Conservation (phyloP, 2,888 invertebrate species). For the Cosmia pyralina region DNA sequence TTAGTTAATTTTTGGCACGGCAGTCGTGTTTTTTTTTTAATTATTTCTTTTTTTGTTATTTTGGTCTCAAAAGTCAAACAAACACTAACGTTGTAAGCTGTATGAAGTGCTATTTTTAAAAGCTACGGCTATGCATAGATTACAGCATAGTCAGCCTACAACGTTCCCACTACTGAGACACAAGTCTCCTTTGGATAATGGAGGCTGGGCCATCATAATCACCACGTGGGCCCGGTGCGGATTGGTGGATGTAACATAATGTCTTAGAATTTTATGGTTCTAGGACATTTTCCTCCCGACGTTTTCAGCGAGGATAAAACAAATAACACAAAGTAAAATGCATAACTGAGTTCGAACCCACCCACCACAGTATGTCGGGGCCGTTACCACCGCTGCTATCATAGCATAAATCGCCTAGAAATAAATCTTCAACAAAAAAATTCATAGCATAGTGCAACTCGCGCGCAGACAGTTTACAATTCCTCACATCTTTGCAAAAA, state of each 20-base stretch:
- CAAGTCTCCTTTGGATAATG: background rate
- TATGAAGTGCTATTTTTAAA: background rate
- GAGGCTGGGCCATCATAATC: background rate
- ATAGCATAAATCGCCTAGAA: background rate
- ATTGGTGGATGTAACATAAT: background rate
- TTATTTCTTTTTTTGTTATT: too few species aligned
- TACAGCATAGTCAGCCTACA: background rate
- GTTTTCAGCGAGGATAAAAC: background rate
- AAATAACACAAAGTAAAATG: background rate
- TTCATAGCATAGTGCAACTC: background rate
- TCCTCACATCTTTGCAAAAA: conserved; percentile 13
- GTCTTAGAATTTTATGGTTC: background rate
- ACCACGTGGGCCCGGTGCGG: background rate
- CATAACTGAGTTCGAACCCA: background rate
- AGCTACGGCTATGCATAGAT: background rate
- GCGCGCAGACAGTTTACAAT: background rate
- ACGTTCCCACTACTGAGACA: background rate
- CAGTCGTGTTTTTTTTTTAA: too few species aligned
- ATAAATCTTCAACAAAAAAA: background rate
- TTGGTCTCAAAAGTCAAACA: background rate
- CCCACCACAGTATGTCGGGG: background rate
- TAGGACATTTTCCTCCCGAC: background rate
- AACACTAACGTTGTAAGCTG: background rate
- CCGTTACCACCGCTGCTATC: background rate
- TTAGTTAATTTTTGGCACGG: too few species aligned